Evolutionary conservation across 2,797 vertebrate species (phyloP), one percentile per base, ranked within the genome.

Genomic region (Serranus cabrilla): DNA sequence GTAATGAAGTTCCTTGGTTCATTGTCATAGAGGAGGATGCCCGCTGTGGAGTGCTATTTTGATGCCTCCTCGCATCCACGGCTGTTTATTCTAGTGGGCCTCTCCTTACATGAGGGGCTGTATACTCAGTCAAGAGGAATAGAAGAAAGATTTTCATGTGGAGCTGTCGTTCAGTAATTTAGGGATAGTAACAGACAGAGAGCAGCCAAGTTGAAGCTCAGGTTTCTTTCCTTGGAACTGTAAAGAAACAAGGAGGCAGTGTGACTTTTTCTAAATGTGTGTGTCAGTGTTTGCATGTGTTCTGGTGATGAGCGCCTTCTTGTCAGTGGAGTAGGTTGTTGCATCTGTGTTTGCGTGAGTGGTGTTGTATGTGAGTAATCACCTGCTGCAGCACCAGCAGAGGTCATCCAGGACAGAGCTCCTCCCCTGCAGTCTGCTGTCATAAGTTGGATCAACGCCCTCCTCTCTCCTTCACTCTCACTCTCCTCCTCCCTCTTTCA

Each of bases 301-400:
- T 13, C 5, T 52, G 39, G 7, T n/a, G 1, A 21, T 18, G 11
- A 11, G 11, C 58, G 17, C 5, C 56, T n/a, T 40, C 47, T 31
- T 61, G 49, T 0, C 6, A 20, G 11, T 9, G 3, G 13, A 21
- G 14, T 16, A 25, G 37, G 20, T 23, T 20, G 39, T 59, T 42
- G 62, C 40, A 51, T 54, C 7, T 69, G 54, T 21, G 8, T 46
- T n/a, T 49, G 62, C 12, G 25, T 49, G 49, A 37, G 40, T 21
- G 58, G n/a, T 34, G 39, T 57, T 64, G 58, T 76, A n/a, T 52
- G 56, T 64, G 60, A 67, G 56, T 43, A 57, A 68, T 89, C 84
- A 88, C 91, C 88, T 92, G 84, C 89, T 84, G 90, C 83, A 86
- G 83, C 86, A 64, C 64, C 76, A 70, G 72, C 69, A 87, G 87